Evolutionary conservation across 1,140 invertebrate genomes (phyloP), one percentile per base, ranked within the genome.

Genomic region (Magallana angulata): DNA sequence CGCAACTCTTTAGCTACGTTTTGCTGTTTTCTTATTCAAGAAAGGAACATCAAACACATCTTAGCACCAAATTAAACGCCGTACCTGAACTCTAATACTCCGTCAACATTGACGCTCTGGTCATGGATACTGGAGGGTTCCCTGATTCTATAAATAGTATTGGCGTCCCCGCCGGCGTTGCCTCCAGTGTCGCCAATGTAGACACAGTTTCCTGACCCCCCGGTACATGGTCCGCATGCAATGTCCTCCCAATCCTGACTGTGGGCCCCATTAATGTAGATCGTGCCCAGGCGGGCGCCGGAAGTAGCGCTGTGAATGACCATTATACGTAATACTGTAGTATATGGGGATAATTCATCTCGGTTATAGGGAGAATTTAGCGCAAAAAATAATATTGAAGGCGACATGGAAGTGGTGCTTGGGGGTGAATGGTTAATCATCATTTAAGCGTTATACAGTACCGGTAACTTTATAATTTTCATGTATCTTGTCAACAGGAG

Each of bases 171-270:
- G n/a, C 90, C 90, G 7, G 88, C 87, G 60, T 91, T 90, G 16
- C 89, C 91, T 2, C 91, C 91, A n/a, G 90, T 91, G 85, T 91
- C 92, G 14, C 85, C 91, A 16, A 92, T 90, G 84, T 92, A 92
- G 2, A 93, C 80, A 88, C 92, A 93, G 24, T 90, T 36, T 14
- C 88, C 88, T 8, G 84, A 84, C 1, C 80, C 87, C 11, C 81
- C 80, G 1, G 85, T 36, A 84, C 92, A 92, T 0, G 92, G 91
- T 24, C 91, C 92, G 57, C 89, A 87, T 18, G 91, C 91, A 1
- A 93, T 89, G 59, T 93, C 92, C 71, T 92, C 92, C 92, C 92
- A 92, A 57, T 92, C 92, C 0, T 88, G 84, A 82, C 90, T 91
- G 2, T 71, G 6, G 4, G 90, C 91, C 0, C 85, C 85, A 30